phyloP scores from a whole-genome alignment of 2,797 vertebrate genomes.

The Todus mexicanus region DNA sequence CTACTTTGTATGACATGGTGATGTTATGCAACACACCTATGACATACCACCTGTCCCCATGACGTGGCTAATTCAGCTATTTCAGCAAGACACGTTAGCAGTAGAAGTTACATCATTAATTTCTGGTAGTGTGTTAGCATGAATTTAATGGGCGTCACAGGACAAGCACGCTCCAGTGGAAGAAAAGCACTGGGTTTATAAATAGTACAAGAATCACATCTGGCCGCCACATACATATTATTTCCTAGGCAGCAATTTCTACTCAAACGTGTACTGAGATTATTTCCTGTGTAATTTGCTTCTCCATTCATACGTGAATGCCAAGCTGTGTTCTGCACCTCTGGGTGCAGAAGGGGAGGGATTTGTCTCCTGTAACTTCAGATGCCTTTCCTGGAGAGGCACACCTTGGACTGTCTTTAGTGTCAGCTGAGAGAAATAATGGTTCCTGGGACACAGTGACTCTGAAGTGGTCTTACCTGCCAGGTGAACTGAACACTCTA shows the following conservation, averaged over 20 bases:
- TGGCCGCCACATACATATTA: neutral
- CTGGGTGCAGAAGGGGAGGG: neutral
- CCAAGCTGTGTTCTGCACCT: neutral
- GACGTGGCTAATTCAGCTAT: neutral
- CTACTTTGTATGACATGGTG: neutral
- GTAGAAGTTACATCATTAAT: neutral
- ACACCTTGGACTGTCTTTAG: neutral
- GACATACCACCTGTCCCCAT: neutral
- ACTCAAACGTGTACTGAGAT: neutral
- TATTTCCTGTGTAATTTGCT: neutral
- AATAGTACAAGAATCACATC: neutral
- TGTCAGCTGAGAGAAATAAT: neutral
- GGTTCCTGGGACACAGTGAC: fast-evolving
- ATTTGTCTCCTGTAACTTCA: neutral
- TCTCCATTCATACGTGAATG: neutral
- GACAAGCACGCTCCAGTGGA: neutral
- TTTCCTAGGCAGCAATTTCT: neutral
- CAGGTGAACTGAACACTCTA: neutral
- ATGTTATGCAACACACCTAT: neutral
- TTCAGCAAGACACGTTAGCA: neutral
- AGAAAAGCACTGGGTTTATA: neutral
- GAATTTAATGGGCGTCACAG: neutral
- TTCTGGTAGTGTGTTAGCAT: neutral
- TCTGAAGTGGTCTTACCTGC: neutral
- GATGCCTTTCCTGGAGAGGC: neutral